phyloP scores from a whole-genome alignment of 2,888 invertebrate species.

The Drosophila mimetica region DNA sequence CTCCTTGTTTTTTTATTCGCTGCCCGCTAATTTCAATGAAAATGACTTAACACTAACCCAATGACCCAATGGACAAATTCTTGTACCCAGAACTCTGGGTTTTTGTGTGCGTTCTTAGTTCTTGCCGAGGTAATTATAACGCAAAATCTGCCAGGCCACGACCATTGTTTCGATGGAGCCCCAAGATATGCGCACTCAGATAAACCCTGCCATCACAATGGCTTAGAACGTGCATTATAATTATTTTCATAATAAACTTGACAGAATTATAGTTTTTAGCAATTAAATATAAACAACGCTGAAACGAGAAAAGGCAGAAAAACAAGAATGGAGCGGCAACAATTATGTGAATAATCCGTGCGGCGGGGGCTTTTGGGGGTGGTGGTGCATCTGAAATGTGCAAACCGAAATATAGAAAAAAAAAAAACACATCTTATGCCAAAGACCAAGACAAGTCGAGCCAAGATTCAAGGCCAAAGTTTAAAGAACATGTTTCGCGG shows the following conservation, averaged over 20 bases:
- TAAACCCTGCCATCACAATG: constrained; percentile 70
- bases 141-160: constrained; percentile 72
- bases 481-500: constrained; percentile 74
- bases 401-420: constrained; percentile 34
- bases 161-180: constrained; percentile 69
- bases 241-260: constrained; percentile 81
- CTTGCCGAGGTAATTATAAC: constrained; percentile 72
- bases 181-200: constrained; percentile 77
- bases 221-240: constrained; percentile 72
- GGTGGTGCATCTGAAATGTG: constrained; percentile 55
- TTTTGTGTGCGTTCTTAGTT: constrained; percentile 36
- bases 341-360: constrained; percentile 72
- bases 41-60: constrained; percentile 80
- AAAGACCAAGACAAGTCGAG: constrained; percentile 41
- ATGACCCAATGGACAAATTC: constrained; percentile 79
- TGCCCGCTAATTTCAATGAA: constrained; percentile 68
- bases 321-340: constrained; percentile 56
- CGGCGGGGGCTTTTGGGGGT: constrained; percentile 23
- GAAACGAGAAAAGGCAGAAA: constrained; percentile 29
- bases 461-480: constrained; percentile 73
- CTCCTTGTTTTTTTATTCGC: constrained; percentile 33
- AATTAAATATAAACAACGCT: constrained; percentile 75
- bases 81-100: constrained; percentile 56
- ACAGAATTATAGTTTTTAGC: constrained; percentile 81
- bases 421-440: constrained; percentile 68